Percentiles rank a stretch among this genome's conserved stretches.
These are phyloP conservation scores for Drosophila melanosoma DNA, from an alignment of 2,888 invertebrate genomes.

Conservation along the genomic window DNA sequence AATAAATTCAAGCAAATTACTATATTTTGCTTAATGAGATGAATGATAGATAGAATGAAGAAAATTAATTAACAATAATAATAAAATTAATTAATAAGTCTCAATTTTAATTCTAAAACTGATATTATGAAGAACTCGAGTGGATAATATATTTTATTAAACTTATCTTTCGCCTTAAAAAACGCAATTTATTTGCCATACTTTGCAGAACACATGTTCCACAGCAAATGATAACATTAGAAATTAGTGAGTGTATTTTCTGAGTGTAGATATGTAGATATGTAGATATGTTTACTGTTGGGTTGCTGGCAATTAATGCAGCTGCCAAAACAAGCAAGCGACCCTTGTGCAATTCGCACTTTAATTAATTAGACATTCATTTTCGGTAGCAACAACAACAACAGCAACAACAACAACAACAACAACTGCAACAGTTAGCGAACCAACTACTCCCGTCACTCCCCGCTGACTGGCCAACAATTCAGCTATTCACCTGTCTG, in stretches of 20 bases:
- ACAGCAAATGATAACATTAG: too few species aligned
- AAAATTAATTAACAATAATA: background rate
- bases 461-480: conserved; percentile 10
- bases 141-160: background rate
- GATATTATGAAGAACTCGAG: background rate
- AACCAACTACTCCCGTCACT: conserved; percentile 36
- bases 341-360: conserved; percentile 70
- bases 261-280: conserved; percentile 30
- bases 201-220: background rate
- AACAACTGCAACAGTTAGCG: conserved; percentile 23
- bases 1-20: background rate
- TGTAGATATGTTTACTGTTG: conserved; percentile 51
- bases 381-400: conserved; percentile 49
- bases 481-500: conserved; percentile 24
- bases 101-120: background rate
- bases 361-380: conserved; percentile 81
- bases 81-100: background rate
- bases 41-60: fast-evolving
- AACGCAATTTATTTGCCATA: background rate
- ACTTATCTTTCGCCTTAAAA: background rate
- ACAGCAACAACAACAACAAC: conserved; percentile 3
- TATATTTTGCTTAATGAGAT: background rate
- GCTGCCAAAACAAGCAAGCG: conserved; percentile 59
- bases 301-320: conserved; percentile 60
- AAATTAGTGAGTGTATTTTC: background rate